Conservation (phyloP, 2,888 invertebrate genomes). For the Parapristionchus giblindavisi region DNA sequence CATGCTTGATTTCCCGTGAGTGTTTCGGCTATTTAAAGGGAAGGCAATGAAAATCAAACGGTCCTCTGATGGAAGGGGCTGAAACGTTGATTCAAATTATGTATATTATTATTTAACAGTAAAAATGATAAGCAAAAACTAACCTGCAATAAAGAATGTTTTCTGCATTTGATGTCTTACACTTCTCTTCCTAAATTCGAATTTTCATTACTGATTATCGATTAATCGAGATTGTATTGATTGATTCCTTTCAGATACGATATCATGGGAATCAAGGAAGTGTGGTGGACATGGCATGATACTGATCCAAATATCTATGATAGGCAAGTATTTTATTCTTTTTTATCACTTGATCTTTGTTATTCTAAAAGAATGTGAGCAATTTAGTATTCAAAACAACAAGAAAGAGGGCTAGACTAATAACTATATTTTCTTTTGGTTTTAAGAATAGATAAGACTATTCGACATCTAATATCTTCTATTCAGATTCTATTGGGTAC, state of each 20-base stretch:
- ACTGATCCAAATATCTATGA: constrained; percentile 74
- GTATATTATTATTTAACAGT: no score
- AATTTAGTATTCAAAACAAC: not conserved
- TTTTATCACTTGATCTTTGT: not conserved
- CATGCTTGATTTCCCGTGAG: constrained; percentile 80
- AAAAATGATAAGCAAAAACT: no score
- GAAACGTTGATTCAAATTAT: no score
- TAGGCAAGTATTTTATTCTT: constrained; percentile 22
- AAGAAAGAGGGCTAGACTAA: not conserved
- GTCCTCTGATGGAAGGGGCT: no score
- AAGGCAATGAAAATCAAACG: no score
- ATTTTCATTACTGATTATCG: not conserved
- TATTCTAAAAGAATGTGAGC: not conserved
- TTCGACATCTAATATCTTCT: not conserved
- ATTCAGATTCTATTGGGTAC: constrained; percentile 82
- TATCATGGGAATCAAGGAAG: constrained; percentile 79
- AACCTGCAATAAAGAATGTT: no score
- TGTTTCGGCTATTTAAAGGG: no score
- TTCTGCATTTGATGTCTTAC: no score
- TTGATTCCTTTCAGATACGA: constrained; percentile 73
- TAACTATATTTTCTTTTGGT: no score
- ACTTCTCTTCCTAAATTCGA: no score
- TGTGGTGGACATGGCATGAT: constrained; percentile 86
- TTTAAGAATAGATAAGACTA: no score
- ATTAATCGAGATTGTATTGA: not conserved